Evolutionary conservation across 2,797 vertebrate genomes (phyloP), one percentile per base, ranked within the genome.

Genomic region (Darevskia nairensis): DNA sequence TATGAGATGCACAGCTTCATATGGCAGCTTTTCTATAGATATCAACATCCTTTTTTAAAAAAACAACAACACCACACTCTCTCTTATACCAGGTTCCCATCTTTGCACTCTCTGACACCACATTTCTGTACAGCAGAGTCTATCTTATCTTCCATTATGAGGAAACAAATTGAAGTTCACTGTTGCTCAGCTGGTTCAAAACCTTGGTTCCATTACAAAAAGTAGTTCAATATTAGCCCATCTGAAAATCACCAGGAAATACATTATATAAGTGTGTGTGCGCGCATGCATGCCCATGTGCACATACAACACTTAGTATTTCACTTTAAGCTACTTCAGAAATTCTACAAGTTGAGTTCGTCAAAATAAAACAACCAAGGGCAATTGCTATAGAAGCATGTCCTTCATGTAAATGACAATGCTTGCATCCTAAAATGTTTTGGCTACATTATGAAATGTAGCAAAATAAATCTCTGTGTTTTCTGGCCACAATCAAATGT

Each of bases 1-100:
- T 92, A 92, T 81, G 89, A 83, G 86, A 90, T 93, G 55, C 80
- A 86, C 84, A 94, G 86, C 89, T 94, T 93, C 91, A 55, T 64
- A 86, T 15, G 83, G 88, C 92, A 94, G 84, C 59, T 93, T 91
- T 91, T 92, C 84, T 89, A 50, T 17, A 82, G 80, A 91, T 46
- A 68, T 0, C 4, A 5, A 21, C 3, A n/a, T 4, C 7, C 81
- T 8, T 86, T 41, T 68, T 84, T 69, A 13, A 66, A 25, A 50
- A 77, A 77, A 50, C n/a, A n/a, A n/a, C n/a, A 87, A 88, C 44
- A 6, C 46, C 46, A 41, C 50, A 55, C 50, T 4, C 50, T 8
- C 15, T 90, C 72, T 82, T 84, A 59, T 27, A 72, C 76, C 17
- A 1, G n/a, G 3, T 32, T 84, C 79, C 87, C 82, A 86, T 78